Base-by-base conservation (phyloP, 2,797 vertebrate species). In the Artibeus lituratus region DNA sequence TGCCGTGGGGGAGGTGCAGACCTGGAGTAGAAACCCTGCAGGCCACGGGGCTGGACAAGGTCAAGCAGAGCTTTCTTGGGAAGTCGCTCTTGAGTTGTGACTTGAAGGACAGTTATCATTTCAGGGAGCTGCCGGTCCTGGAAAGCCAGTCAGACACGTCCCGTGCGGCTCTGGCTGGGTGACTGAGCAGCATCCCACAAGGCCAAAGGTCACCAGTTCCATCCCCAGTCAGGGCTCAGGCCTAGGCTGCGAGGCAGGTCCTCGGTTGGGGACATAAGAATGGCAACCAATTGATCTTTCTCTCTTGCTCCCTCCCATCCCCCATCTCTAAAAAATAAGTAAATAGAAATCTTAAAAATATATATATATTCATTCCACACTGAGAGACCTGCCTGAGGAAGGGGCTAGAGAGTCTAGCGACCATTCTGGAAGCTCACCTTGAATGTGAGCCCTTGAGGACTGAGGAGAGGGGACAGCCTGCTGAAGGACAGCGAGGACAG, bases 11-110 rank as follows among this genome's bases (percentile, higher is more conserved):
- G 37, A 47, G 44, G 2, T 35, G 10, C 35, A 16, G 62, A 10
- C 3, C 7, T 19, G n/a, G 39, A 21, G 6, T 37, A 10, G 78
- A 16, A 51, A 32, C 24, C 26, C n/a, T 3, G 0, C 6, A 29
- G 69, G 18, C 21, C 3, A 2, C 21, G 7, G 42, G 12, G n/a
- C 35, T 10, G 57, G 24, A 21, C 4, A 1, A 0, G 0, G 18
- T 49, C 84, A 16, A 24, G 35, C 49, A 44, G 44, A n/a, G 19
- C 42, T n/a, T 57, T 4, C 0, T 21, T 73, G 47, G 59, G 22
- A 15, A 10, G 37, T 15, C 7, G 49, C 29, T 1, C 42, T 37
- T 8, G 42, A 32, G 32, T 15, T 7, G 10, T 55, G 11, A 70
- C 88, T 59, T 51, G 55, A 80, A 88, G 39, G 35, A 32, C 32